Conservation (phyloP, 2,797 vertebrate species). For the Sebastes baramenuke region DNA sequence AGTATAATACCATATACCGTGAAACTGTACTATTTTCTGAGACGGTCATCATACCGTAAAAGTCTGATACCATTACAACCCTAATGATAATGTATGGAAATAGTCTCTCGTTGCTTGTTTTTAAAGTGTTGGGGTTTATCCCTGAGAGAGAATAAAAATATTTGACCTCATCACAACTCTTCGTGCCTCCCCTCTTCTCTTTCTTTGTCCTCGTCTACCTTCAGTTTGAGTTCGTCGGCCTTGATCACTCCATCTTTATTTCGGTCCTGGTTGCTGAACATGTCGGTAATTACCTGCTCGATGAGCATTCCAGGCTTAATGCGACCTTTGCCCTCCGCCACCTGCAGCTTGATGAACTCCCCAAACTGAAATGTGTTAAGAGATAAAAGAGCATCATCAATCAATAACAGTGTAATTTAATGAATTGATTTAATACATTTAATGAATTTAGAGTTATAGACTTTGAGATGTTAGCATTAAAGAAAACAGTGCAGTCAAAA, state of each 20-base stretch:
- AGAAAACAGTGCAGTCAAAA: background rate
- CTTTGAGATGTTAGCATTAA: background rate
- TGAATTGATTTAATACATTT: background rate
- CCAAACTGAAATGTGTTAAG: conserved; percentile 83
- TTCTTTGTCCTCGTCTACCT: conserved; percentile 89
- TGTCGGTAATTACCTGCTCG: conserved; percentile 87
- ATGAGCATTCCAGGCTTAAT: conserved; percentile 87
- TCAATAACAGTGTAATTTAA: background rate
- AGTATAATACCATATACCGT: no score
- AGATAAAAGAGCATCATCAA: background rate
- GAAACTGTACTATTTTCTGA: no score
- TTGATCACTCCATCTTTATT: conserved; percentile 92
- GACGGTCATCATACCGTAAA: no score
- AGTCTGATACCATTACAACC: background rate
- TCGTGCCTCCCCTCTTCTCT: conserved; percentile 83
- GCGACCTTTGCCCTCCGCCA: conserved; percentile 90
- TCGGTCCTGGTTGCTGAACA: conserved; percentile 96
- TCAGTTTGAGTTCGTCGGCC: conserved; percentile 90
- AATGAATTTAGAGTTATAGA: background rate
- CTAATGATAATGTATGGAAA: background rate
- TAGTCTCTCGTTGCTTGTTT: conserved; percentile 47
- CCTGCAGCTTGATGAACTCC: conserved; percentile 91
- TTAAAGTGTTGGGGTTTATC: conserved; percentile 47
- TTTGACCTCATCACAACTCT: conserved; percentile 86
- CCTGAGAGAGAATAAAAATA: conserved; percentile 65